Percentiles rank a stretch among this genome's conserved stretches.
These are phyloP conservation scores for Novumbra hubbsi DNA, from an alignment of 2,797 vertebrate genomes.

Conservation along the genomic window DNA sequence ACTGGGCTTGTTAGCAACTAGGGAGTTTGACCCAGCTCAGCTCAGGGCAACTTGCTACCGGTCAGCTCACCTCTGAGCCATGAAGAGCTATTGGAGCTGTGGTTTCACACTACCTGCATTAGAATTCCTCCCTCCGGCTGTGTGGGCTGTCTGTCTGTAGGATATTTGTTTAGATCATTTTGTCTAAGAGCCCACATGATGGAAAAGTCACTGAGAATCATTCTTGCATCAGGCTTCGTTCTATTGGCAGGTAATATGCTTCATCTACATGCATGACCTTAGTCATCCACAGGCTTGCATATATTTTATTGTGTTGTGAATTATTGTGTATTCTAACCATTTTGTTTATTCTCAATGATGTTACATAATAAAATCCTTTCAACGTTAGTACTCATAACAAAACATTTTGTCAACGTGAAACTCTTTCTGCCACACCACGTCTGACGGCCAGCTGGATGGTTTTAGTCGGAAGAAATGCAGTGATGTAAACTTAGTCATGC, in stretches of 20 bases:
- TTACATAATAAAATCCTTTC: too few relatives aligned
- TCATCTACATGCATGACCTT: background rate
- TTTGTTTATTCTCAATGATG: background rate
- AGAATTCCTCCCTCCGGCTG: background rate
- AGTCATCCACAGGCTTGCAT: background rate
- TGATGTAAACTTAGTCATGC: too few relatives aligned
- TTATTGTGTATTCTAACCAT: background rate
- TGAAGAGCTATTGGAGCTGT: background rate
- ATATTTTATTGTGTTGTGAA: background rate
- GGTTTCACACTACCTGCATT: constrained; percentile 4
- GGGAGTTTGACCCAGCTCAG: background rate
- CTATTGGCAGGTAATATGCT: constrained; percentile 68
- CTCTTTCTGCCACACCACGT: too few relatives aligned
- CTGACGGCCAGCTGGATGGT: too few relatives aligned
- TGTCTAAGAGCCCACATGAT: constrained; percentile 48
- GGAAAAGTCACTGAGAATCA: constrained; percentile 32
- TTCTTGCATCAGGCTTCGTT: constrained; percentile 49
- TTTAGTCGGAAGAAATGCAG: too few relatives aligned
- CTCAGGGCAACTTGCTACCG: background rate
- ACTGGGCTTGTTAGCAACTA: background rate
- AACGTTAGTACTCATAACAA: too few relatives aligned
- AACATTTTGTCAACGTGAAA: background rate
- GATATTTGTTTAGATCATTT: constrained; percentile 9
- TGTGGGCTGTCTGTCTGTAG: background rate
- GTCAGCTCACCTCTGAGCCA: background rate